Evolutionary conservation across 2,113 vertebrate species (phyloP), one percentile per base, ranked within the genome.

Genomic region (Anarhynchus alexandrinus): DNA sequence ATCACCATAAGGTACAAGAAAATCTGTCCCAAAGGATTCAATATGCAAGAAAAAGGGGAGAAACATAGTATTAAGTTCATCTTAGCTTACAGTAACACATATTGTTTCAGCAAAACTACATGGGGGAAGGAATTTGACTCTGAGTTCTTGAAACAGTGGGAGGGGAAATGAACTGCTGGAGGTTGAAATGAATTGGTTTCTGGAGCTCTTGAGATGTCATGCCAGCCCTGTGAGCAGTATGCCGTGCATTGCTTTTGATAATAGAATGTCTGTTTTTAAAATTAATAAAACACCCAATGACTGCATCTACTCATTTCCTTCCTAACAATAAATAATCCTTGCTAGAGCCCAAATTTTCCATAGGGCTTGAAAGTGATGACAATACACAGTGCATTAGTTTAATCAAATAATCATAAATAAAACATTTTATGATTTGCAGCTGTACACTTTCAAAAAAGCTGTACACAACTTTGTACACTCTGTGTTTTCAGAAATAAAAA

Each of bases 351-450:
- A 61, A 17, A 62, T 17, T 72, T 73, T 83, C 67, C 22, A 45
- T 5, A 69, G 67, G 23, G 51, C n/a, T 76, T 62, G 20, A 62
- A 90, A 90, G 42, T 62, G 32, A 62, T 83, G 38, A 58, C 34
- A 83, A 34, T 73, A 84, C 14, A 9, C 29, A 67, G 61, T 79
- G 74, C 52, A 82, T 82, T 89, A 71, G 32, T 82, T 82, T 64
- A 89, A 91, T 36, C 29, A 83, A 90, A 83, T 84, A 88, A 79
- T 94, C 29, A 81, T 78, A 92, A 92, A 82, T 58, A 92, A 74
- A 86, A 51, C 32, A 74, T 86, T 83, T 93, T 72, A 64, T 67
- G 15, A 78, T 83, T 86, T 94, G 38, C 58, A 83, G 51, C 42
- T 71, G 45, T 40, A 29, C 67, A 38, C 32, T 86, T 97, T 83